These are phyloP conservation scores for Lagocephalus sceleratus DNA, from an alignment of 2,797 vertebrate genomes.

Conservation along the genomic window DNA sequence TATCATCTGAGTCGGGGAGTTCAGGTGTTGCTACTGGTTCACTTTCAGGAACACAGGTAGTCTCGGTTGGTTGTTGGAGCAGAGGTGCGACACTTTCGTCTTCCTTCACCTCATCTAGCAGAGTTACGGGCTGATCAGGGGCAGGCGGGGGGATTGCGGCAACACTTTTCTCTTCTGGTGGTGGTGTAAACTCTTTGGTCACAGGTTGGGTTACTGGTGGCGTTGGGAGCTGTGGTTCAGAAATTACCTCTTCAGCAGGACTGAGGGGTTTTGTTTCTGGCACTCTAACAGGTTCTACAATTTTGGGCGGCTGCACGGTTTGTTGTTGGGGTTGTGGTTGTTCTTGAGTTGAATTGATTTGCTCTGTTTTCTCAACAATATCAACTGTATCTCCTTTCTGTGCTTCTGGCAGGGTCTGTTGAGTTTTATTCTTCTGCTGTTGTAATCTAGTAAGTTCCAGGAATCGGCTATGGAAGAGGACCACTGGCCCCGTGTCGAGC, in stretches of 20 bases:
- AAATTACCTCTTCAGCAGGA: constrained; percentile 55
- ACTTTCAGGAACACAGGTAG: constrained; percentile 47
- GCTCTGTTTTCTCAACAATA: constrained; percentile 35
- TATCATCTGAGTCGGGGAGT: constrained; percentile 36
- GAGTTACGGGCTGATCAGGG: constrained; percentile 5
- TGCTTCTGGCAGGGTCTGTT: constrained; percentile 76
- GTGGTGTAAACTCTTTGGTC: constrained; percentile 52
- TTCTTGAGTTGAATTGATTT: constrained; percentile 27
- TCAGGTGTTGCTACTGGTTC: constrained; percentile 56
- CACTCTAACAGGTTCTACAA: constrained; percentile 67
- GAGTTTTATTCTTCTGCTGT: constrained; percentile 91
- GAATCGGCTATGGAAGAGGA: constrained; percentile 94
- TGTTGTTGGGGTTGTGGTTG: constrained; percentile 78
- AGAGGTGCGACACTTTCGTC: constrained; percentile 32
- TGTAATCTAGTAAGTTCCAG: constrained; percentile 86
- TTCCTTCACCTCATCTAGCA: constrained; percentile 53
- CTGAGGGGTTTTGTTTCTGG: constrained; percentile 79
- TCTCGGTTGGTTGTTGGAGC: constrained; percentile 34
- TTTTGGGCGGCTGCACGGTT: constrained; percentile 54
- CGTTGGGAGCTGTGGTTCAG: constrained; percentile 39
- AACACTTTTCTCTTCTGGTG: constrained; percentile 52
- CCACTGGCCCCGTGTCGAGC: constrained; percentile 84
- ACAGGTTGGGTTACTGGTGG: constrained; percentile 28
- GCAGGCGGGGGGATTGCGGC: constrained; percentile 30
- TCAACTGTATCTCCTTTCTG: constrained; percentile 60